A percentile compares a stretch with the other conserved stretches of the same genome.
phyloP scores from a whole-genome alignment of 1,140 invertebrate species.

The Phymastichus coffea region DNA sequence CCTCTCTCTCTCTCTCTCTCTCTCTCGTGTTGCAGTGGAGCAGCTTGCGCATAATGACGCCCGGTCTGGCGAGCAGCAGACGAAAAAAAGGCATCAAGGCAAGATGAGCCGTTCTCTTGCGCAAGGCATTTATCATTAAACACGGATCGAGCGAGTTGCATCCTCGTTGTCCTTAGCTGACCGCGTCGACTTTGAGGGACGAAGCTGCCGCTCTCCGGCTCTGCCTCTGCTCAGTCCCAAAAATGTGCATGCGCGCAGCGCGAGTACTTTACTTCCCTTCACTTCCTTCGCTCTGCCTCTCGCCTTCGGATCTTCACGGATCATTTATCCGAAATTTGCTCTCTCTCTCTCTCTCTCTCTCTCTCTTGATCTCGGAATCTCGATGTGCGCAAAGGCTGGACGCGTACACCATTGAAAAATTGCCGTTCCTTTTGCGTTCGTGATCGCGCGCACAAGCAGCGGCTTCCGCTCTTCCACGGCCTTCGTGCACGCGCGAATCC shows the following conservation, averaged over 20 bases:
- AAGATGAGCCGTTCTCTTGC: constrained; percentile 12
- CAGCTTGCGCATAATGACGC: not conserved
- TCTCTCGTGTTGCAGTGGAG: not conserved
- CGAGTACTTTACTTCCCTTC: constrained; percentile 4
- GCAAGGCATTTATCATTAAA: constrained; percentile 4
- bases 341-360: not conserved
- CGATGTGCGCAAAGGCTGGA: too few relatives aligned
- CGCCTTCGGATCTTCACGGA: constrained; percentile 13
- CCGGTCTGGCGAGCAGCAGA: not conserved
- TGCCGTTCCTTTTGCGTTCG: too few relatives aligned
- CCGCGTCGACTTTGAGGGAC: not conserved
- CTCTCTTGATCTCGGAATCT: too few relatives aligned
- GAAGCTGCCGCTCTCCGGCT: not conserved
- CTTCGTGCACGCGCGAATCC: too few relatives aligned
- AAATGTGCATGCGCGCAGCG: not conserved
- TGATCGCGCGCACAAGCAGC: too few relatives aligned
- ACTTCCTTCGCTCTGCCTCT: not conserved
- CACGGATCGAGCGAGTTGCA: not conserved
- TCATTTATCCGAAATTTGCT: constrained; percentile 9
- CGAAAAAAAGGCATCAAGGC: constrained; percentile 16
- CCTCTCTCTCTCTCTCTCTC: not conserved
- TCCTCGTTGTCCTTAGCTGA: constrained; percentile 2
- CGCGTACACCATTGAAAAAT: too few relatives aligned
- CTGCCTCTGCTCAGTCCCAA: not conserved
- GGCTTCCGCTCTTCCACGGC: too few relatives aligned